A percentile compares a stretch with the other conserved stretches of the same genome.
Evolutionary conservation across 1,140 invertebrate species (phyloP).

Genomic region (Cydia strobilella): DNA sequence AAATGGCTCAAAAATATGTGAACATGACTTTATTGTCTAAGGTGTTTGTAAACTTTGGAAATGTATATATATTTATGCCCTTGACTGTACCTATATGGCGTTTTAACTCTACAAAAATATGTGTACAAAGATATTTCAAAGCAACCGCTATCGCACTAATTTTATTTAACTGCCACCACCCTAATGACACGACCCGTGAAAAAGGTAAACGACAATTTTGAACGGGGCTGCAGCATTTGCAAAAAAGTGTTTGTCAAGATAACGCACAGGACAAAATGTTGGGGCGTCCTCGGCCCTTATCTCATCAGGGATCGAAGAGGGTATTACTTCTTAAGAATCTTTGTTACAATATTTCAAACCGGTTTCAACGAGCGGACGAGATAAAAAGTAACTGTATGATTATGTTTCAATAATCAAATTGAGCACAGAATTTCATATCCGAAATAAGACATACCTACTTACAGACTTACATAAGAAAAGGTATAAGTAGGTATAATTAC

Average conservation of each 20-base stretch:
- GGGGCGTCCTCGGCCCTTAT: conserved; percentile 47
- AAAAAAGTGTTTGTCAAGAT: conserved; percentile 45
- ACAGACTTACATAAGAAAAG: not conserved
- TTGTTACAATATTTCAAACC: conserved; percentile 9
- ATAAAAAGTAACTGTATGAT: not conserved
- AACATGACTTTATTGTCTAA: no score
- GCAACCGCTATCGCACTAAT: not conserved
- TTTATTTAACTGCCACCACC: conserved; percentile 1
- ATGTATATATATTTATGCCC: no score
- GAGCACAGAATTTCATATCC: not conserved
- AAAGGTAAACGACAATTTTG: conserved; percentile 36
- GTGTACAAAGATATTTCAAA: not conserved
- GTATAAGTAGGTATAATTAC: no score
- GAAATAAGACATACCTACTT: not conserved
- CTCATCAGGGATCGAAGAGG: conserved; percentile 41
- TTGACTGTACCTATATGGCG: no score
- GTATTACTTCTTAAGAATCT: conserved; percentile 42
- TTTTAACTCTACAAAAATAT: not conserved
- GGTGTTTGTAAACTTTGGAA: no score
- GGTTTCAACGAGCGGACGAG: not conserved
- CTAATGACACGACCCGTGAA: not conserved
- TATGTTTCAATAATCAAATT: not conserved
- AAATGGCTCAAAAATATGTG: no score
- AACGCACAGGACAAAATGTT: conserved; percentile 46
- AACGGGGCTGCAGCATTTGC: conserved; percentile 30